A percentile compares a stretch with the other conserved stretches of the same genome.
Evolutionary conservation across 92 coral and sea anemone genomes (phyloP).

Genomic region (Porites cylindrica): DNA sequence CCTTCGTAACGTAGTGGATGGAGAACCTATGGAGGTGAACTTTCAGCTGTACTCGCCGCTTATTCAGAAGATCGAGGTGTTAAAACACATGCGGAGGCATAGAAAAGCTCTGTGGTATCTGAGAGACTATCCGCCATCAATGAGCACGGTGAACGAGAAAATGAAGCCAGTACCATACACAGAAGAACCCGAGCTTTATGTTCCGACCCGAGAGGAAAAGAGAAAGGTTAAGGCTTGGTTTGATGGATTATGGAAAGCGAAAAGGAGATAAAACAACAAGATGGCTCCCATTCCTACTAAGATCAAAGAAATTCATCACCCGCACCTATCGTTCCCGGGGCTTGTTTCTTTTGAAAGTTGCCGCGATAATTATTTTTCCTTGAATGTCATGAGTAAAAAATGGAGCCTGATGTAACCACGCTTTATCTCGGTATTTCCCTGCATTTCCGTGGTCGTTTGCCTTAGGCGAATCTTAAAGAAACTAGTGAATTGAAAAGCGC

Average conservation of each 20-base stretch:
- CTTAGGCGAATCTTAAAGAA: too few relatives aligned
- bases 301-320: too few relatives aligned
- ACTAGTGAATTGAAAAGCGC: too few relatives aligned
- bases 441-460: too few relatives aligned
- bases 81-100: conserved; percentile 87
- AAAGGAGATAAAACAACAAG: conserved; percentile 40
- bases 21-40: conserved; percentile 94
- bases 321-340: too few relatives aligned
- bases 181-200: conserved; percentile 79
- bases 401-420: too few relatives aligned
- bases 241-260: conserved; percentile 75
- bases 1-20: conserved; percentile 93
- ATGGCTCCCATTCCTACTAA: too few relatives aligned
- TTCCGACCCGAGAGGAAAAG: conserved; percentile 86
- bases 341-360: too few relatives aligned
- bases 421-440: too few relatives aligned
- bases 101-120: conserved; percentile 86
- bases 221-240: conserved; percentile 91
- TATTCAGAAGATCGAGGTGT: conserved; percentile 91
- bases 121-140: conserved; percentile 95
- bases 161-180: conserved; percentile 92
- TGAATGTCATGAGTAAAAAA: too few relatives aligned
- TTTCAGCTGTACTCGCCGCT: conserved; percentile 96
- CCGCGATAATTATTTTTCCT: too few relatives aligned
- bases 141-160: conserved; percentile 90